These are phyloP conservation scores for Chiloscyllium plagiosum DNA, from an alignment of 2,113 vertebrate genomes.

Conservation along the genomic window DNA sequence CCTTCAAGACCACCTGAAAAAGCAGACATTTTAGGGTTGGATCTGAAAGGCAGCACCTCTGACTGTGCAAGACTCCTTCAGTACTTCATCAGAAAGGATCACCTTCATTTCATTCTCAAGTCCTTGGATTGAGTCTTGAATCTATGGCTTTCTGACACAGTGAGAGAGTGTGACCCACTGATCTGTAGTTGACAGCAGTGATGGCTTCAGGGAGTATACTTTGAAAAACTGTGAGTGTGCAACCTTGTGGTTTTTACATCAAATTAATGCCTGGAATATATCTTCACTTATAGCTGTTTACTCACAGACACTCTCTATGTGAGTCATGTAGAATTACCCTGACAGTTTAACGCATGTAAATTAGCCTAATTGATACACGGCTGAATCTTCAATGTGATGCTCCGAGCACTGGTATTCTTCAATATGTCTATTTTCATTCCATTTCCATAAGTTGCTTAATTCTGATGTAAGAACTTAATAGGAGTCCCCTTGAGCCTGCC, in stretches of 20 bases:
- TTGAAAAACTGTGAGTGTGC: neutral
- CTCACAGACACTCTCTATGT: neutral
- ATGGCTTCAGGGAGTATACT: neutral
- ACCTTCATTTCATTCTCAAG: neutral
- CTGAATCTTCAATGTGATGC: neutral
- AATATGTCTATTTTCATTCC: neutral
- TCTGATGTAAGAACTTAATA: neutral
- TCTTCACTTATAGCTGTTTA: neutral
- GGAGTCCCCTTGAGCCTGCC: too few relatives aligned
- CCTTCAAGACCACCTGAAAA: neutral
- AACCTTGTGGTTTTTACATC: neutral
- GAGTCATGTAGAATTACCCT: neutral
- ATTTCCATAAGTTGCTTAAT: neutral
- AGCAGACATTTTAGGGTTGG: neutral
- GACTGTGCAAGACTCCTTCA: neutral
- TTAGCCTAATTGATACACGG: neutral
- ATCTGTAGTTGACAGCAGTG: neutral
- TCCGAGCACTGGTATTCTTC: neutral
- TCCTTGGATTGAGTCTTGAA: neutral
- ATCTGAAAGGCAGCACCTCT: neutral
- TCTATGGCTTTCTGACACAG: neutral
- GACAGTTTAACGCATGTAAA: neutral
- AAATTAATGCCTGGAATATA: neutral
- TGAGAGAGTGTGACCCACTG: neutral
- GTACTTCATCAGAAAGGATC: neutral